Conservation (phyloP, 2,113 vertebrate species). For the Tachysurus fulvidraco region DNA sequence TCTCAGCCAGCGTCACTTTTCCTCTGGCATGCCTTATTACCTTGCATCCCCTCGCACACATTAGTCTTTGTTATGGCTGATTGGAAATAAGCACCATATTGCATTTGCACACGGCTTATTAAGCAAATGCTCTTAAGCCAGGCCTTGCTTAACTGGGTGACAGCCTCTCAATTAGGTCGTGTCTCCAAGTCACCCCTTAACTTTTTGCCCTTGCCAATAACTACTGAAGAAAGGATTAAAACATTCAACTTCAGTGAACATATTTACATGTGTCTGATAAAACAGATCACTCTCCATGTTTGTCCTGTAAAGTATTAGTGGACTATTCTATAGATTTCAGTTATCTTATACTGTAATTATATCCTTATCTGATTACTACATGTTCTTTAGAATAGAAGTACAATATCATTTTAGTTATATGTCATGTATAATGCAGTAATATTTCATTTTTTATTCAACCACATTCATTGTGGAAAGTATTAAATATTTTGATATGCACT, state of each 20-base stretch:
- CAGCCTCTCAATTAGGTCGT: slow-evolving; percentile 73
- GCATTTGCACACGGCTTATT: slow-evolving; percentile 77
- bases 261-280: background rate
- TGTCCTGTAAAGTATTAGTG: background rate
- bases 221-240: slow-evolving; percentile 56
- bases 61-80: slow-evolving; percentile 77
- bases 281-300: background rate
- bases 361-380: background rate
- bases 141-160: slow-evolving; percentile 76
- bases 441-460: background rate
- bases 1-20: slow-evolving; percentile 56
- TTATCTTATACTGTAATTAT: background rate
- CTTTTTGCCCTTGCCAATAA: slow-evolving; percentile 66
- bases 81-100: slow-evolving; percentile 77
- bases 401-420: background rate
- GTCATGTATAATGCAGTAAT: background rate
- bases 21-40: slow-evolving; percentile 51
- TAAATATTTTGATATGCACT: background rate
- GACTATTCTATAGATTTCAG: background rate
- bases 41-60: slow-evolving; percentile 67
- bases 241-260: slow-evolving; percentile 46
- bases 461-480: background rate
- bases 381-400: background rate
- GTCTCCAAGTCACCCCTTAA: slow-evolving; percentile 63
- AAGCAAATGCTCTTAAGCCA: slow-evolving; percentile 75